Evolutionary conservation across 2,113 vertebrate genomes (phyloP), one percentile per base, ranked within the genome.

Genomic region (Ctenodactylus gundi): DNA sequence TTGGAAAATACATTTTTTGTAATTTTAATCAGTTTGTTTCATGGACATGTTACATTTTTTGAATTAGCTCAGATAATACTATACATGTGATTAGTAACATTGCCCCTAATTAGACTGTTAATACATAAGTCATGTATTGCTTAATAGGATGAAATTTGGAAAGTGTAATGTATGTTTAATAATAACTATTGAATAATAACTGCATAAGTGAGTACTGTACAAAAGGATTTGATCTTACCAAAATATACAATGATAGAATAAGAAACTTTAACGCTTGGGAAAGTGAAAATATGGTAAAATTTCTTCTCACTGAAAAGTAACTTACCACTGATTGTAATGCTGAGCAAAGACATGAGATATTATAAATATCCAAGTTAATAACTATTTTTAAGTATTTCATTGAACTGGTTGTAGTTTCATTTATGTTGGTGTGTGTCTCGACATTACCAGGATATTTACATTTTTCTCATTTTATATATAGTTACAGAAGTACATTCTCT

Each of bases 1-100:
- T 62, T 57, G 57, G 53, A n/a, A 55, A 83, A 93, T 80, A 41
- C 58, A 82, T 93, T 96, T 77, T 60, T 7, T 87, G 57, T 77
- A 46, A 85, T 96, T 92, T 93, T 12, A 67, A 72, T 49, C 1
- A 77, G 13, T 86, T 8, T 97, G 53, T 83, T 88, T 93, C 14
- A 7, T 18, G 7, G 67, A 15, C 91, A 85, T 88, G 92, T 89
- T 82, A 77, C 94, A 84, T 93, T 92, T 85, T 94, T 95, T 93
- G 60, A 18, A 23, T 96, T 72, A 75, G 7, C 0, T 85, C 58
- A 27, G 29, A 39, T 87, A 41, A 55, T 70, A 41, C 51, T 51
- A 9, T 36, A 31, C 36, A 67, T 39, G 29, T 77, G 51, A 57
- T 77, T 92, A 94, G 44, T 72, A 14, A 36, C 93, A 6, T 1